Base-by-base conservation (phyloP, 2,113 vertebrate species). In the Carassius gibelio region DNA sequence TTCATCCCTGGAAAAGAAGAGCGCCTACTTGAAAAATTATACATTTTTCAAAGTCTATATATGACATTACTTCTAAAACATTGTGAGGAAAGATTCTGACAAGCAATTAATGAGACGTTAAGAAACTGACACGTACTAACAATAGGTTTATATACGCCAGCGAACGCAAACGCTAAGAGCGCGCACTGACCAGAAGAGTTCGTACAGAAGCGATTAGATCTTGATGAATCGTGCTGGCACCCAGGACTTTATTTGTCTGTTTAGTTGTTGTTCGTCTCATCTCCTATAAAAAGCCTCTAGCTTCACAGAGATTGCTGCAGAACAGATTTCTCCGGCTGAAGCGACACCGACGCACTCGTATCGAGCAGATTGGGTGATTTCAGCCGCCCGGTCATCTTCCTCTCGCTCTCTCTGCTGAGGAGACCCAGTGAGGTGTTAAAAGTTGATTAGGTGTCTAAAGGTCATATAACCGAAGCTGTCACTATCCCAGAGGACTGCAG, bases 401-500 rank as follows among this genome's bases (percentile, higher is more conserved):
- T 81, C 75, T 81, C 80, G 61, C 57, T 84, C 82, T 85, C 75
- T 14, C 78, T 36, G 76, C 82, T 76, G 84, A 86, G 76, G 61
- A 48, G 87, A 89, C 82, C 77, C 77, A 69, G 76, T 68, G 88
- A 95, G 93, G 94, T 95, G 94, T 95, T 95, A 94, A 94, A 95
- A 95, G 93, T 95, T 95, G 93, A 95, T 95, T 94, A 94, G 93
- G 91, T 92, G 93, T 91, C 92, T 94, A 95, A 95, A 95, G 94
- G 94, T 95, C 94, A 95, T 89, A 87, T 91, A 92, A 90, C 90
- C 91, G 89, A 91, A 90, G 90, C 89, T 92, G 93, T 92, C 92
- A 89, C 90, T 87, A 88, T 94, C 94, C 94, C 91, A 92, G 86
- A 86, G 87, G 90, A 90, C 90, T 85, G 88, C 84, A 87, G 88